Conservation (phyloP, 2,888 invertebrate genomes). For the Tolmerus cingulatus region DNA sequence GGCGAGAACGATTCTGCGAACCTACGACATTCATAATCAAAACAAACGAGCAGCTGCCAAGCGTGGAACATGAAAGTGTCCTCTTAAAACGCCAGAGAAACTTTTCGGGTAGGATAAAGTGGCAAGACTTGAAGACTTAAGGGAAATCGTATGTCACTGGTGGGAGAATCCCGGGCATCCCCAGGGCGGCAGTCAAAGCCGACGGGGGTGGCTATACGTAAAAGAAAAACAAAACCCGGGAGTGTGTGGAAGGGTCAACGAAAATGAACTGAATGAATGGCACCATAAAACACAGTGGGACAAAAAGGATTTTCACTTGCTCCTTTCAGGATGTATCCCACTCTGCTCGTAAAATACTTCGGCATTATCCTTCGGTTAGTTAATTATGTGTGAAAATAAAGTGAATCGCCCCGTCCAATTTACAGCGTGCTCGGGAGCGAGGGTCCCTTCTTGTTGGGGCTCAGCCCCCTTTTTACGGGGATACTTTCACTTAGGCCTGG, state of each 20-base stretch:
- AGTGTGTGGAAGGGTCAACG: constrained; percentile 13
- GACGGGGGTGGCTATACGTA: neutral
- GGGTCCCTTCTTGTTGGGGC: neutral
- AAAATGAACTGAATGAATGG: constrained; percentile 31
- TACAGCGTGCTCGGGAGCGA: neutral
- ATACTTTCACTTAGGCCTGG: constrained; percentile 28
- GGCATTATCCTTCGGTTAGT: constrained; percentile 47
- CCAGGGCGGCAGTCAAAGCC: neutral
- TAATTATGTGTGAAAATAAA: constrained; percentile 51
- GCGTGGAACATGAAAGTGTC: constrained; percentile 14
- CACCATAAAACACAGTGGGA: constrained; percentile 21
- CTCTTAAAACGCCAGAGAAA: constrained; percentile 38
- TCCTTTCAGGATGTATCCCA: constrained; percentile 26
- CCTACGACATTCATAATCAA: constrained; percentile 39
- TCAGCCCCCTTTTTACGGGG: neutral
- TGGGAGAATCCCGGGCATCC: neutral
- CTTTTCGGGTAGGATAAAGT: constrained; percentile 34
- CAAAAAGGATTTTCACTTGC: constrained; percentile 39
- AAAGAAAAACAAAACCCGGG: constrained; percentile 6
- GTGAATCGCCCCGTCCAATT: constrained; percentile 42
- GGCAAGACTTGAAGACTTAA: constrained; percentile 42
- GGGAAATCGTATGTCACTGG: constrained; percentile 35
- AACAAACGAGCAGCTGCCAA: constrained; percentile 37
- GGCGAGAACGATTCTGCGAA: constrained; percentile 22
- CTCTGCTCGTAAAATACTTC: constrained; percentile 30